A percentile compares a stretch with the other conserved stretches of the same genome.
These are phyloP conservation scores for Andrena hattorfiana DNA, from an alignment of 2,888 invertebrate species.

Conservation along the genomic window DNA sequence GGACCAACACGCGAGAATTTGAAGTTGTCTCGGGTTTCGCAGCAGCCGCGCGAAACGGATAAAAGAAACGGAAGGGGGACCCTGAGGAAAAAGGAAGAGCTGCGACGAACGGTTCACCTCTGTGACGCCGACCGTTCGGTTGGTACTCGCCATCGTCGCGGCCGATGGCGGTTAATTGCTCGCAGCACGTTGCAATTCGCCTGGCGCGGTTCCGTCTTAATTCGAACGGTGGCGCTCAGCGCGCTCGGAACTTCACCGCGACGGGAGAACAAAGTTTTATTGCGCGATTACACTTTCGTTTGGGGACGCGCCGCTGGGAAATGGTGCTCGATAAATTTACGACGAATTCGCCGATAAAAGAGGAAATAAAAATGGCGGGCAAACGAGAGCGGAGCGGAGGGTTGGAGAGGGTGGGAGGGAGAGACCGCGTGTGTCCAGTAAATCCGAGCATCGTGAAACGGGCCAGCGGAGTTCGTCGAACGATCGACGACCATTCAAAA, in stretches of 20 bases:
- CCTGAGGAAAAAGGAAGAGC: neutral
- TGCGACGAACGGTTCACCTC: too few relatives aligned
- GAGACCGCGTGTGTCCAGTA: constrained; percentile 53
- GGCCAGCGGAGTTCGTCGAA: constrained; percentile 68
- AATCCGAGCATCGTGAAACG: constrained; percentile 71
- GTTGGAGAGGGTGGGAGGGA: neutral
- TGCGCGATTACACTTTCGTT: constrained; percentile 61
- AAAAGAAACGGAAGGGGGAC: neutral
- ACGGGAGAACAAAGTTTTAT: constrained; percentile 45
- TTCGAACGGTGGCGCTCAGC: constrained; percentile 35
- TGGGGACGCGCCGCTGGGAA: constrained; percentile 54
- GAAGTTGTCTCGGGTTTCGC: constrained; percentile 5
- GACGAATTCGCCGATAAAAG: constrained; percentile 67
- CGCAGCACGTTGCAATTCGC: constrained; percentile 11
- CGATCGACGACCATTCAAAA: constrained; percentile 75
- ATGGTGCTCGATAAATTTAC: constrained; percentile 72
- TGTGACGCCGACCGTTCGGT: too few relatives aligned
- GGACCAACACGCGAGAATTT: neutral
- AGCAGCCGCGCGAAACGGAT: neutral
- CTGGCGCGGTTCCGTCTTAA: constrained; percentile 46
- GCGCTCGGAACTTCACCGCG: constrained; percentile 29
- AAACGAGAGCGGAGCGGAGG: constrained; percentile 1
- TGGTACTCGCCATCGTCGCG: too few relatives aligned
- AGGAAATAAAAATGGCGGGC: constrained; percentile 50
- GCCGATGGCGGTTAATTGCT: constrained; percentile 10